These are phyloP conservation scores for Decapterus maruadsi DNA, from an alignment of 2,797 vertebrate species.

Conservation along the genomic window DNA sequence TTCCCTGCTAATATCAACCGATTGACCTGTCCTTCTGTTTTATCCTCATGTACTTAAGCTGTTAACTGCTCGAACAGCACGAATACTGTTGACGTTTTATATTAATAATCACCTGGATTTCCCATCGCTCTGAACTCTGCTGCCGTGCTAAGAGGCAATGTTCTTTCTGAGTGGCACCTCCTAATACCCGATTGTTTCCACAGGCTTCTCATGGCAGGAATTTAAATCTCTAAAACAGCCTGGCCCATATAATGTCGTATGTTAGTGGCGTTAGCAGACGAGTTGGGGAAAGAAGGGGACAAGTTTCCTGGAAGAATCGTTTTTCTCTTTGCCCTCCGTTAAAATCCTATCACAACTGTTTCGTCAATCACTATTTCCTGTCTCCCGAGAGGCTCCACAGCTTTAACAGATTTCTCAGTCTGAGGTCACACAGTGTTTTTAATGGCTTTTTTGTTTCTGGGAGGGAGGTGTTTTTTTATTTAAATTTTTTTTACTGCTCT, in stretches of 20 bases:
- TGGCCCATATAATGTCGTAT: neutral
- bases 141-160: neutral
- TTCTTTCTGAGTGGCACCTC: slow-evolving; percentile 36
- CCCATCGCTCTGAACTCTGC: neutral
- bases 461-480: neutral
- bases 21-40: neutral
- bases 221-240: slow-evolving; percentile 52
- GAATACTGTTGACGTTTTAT: neutral
- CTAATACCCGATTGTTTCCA: slow-evolving; percentile 35
- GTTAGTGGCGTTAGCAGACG: slow-evolving; percentile 14
- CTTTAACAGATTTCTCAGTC: slow-evolving; percentile 39
- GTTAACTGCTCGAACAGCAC: neutral
- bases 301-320: slow-evolving; percentile 44
- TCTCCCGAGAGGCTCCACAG: slow-evolving; percentile 11
- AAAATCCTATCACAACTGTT: slow-evolving; percentile 50
- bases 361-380: slow-evolving; percentile 58
- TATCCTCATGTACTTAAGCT: neutral
- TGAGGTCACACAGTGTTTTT: slow-evolving; percentile 37
- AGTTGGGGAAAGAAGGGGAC: slow-evolving; percentile 27
- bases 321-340: slow-evolving; percentile 28
- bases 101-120: neutral
- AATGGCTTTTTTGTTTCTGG: slow-evolving; percentile 41
- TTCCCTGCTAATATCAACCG: neutral
- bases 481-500: slow-evolving; percentile 28
- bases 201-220: neutral